Conservation (phyloP, 2,888 invertebrate species). For the Ferdinandea cuprea region DNA sequence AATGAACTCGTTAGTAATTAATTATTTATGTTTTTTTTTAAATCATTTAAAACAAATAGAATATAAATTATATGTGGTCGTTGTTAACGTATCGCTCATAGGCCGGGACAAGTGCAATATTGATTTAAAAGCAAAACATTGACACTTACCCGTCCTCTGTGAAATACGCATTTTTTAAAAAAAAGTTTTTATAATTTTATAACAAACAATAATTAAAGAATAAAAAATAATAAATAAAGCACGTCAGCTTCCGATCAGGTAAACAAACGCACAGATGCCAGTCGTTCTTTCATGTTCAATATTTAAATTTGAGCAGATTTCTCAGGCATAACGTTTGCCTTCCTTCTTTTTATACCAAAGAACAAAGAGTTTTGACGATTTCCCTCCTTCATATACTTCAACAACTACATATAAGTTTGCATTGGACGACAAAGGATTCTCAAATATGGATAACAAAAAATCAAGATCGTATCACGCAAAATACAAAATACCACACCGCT, state of each 20-base stretch:
- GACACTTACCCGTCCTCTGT: slow-evolving; percentile 82
- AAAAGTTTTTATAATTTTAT: not conserved
- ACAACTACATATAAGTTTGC: slow-evolving; percentile 19
- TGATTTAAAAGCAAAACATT: slow-evolving; percentile 82
- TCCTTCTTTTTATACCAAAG: slow-evolving; percentile 2
- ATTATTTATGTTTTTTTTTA: not conserved
- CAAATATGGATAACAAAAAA: slow-evolving; percentile 43
- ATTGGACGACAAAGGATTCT: slow-evolving; percentile 53
- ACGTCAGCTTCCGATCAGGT: slow-evolving; percentile 17
- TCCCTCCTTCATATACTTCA: slow-evolving; percentile 17
- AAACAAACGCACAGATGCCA: slow-evolving; percentile 19
- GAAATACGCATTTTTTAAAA: slow-evolving; percentile 76
- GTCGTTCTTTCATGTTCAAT: slow-evolving; percentile 25
- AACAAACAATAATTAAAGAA: not conserved
- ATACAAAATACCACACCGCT: slow-evolving; percentile 49
- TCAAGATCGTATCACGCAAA: slow-evolving; percentile 49
- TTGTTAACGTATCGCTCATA: slow-evolving; percentile 82
- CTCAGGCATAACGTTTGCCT: slow-evolving; percentile 25
- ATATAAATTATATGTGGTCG: not conserved
- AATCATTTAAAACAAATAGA: not conserved
- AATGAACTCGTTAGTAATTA: not conserved
- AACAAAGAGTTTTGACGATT: slow-evolving; percentile 53
- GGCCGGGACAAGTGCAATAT: slow-evolving; percentile 89
- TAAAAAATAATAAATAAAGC: not conserved
- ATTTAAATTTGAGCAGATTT: slow-evolving; percentile 43